Evolutionary conservation across 2,888 invertebrate species (phyloP).

Genomic region (Acanthopleura granulata): DNA sequence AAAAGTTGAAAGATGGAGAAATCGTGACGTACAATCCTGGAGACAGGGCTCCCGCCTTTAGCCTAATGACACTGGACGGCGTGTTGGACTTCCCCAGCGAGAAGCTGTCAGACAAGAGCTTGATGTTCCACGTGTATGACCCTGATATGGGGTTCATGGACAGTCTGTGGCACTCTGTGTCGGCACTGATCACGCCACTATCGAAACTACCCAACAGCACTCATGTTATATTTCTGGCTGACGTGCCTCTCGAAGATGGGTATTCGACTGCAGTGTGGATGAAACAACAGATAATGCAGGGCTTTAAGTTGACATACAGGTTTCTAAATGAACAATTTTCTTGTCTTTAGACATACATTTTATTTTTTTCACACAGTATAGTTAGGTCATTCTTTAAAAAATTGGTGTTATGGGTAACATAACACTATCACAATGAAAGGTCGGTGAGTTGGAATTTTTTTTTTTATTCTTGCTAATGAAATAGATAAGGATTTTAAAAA

Average conservation of each 20-base stretch:
- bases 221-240: conserved; percentile 39
- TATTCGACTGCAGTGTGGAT: conserved; percentile 42
- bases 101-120: conserved; percentile 28
- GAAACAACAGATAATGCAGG: conserved; percentile 31
- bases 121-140: conserved; percentile 44
- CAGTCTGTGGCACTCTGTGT: conserved; percentile 41
- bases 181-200: conserved; percentile 31
- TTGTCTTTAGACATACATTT: too few species aligned
- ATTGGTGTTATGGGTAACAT: too few species aligned
- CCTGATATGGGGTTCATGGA: conserved; percentile 43
- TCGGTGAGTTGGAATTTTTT: too few species aligned
- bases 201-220: conserved; percentile 26
- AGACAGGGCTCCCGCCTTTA: conserved; percentile 33
- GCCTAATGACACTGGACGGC: conserved; percentile 37
- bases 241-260: conserved; percentile 25
- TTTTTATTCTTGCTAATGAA: too few species aligned
- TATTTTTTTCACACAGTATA: too few species aligned
- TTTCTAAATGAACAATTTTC: too few species aligned
- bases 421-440: too few species aligned
- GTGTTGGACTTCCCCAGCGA: conserved; percentile 34
- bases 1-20: conserved; percentile 29
- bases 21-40: conserved; percentile 35
- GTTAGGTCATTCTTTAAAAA: too few species aligned
- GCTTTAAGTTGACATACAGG: not conserved
- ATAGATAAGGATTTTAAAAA: too few species aligned